A percentile compares a stretch with the other conserved stretches of the same genome.
phyloP scores from a whole-genome alignment of 37 sponge, comb jelly and placozoan species.

The Spongilla lacustris region DNA sequence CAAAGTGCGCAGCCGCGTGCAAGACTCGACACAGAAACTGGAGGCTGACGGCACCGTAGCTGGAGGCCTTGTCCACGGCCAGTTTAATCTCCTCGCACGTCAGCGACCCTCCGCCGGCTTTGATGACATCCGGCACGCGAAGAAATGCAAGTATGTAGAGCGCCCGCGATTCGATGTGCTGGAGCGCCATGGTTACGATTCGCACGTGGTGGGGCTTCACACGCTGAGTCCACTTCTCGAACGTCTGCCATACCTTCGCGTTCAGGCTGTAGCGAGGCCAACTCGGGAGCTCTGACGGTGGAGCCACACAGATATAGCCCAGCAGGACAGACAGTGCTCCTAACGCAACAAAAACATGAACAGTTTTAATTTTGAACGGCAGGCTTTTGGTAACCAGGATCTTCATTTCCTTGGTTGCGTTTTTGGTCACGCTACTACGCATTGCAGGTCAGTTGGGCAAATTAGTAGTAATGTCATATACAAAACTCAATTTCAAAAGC shows the following conservation, averaged over 20 bases:
- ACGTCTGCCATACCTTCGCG: slow-evolving; percentile 72
- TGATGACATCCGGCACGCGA: slow-evolving; percentile 62
- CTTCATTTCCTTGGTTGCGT: not conserved
- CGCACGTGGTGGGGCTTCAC: slow-evolving; percentile 81
- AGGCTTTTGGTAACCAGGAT: slow-evolving; percentile 15
- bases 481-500: no score
- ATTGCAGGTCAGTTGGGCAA: not conserved
- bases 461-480: no score
- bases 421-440: not conserved
- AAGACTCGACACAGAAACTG: slow-evolving; percentile 72
- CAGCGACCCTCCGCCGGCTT: slow-evolving; percentile 41
- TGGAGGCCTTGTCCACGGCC: slow-evolving; percentile 29
- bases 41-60: slow-evolving; percentile 51
- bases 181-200: slow-evolving; percentile 64
- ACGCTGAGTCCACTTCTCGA: slow-evolving; percentile 66
- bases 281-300: slow-evolving; percentile 84
- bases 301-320: slow-evolving; percentile 79
- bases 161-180: slow-evolving; percentile 74
- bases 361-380: slow-evolving; percentile 27
- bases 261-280: slow-evolving; percentile 82
- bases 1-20: slow-evolving; percentile 83
- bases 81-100: slow-evolving; percentile 76
- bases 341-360: slow-evolving; percentile 34
- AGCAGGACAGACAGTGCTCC: slow-evolving; percentile 63
- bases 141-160: slow-evolving; percentile 66